A percentile compares a stretch with the other conserved stretches of the same genome.
Evolutionary conservation across 2,797 vertebrate species (phyloP).

Genomic region (Acipenser oxyrinchus): DNA sequence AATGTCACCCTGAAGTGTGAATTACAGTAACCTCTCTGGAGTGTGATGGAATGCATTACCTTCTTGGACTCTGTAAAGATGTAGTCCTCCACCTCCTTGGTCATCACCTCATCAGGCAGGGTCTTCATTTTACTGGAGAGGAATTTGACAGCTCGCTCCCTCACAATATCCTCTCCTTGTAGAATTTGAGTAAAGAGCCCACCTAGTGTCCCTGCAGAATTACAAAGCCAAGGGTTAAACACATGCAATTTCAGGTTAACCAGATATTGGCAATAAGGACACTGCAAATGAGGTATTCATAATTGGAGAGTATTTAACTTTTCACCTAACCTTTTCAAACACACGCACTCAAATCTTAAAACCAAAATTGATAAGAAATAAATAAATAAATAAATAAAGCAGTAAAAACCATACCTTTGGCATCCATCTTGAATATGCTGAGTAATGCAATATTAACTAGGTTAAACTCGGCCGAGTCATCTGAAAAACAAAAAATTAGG

Average conservation of each 20-base stretch:
- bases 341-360: background rate
- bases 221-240: background rate
- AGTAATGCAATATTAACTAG: slow-evolving; percentile 89
- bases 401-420: slow-evolving; percentile 68
- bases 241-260: background rate
- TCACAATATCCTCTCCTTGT: slow-evolving; percentile 92
- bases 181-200: slow-evolving; percentile 95
- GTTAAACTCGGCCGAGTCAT: slow-evolving; percentile 95
- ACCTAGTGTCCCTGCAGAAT: slow-evolving; percentile 77
- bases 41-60: slow-evolving; percentile 42
- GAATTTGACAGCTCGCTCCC: slow-evolving; percentile 93
- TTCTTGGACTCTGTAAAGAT: slow-evolving; percentile 88
- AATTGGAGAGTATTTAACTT: background rate
- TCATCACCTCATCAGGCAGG: slow-evolving; percentile 84
- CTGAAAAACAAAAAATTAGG: slow-evolving; percentile 41
- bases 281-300: background rate
- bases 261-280: no score
- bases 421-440: slow-evolving; percentile 96
- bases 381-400: no score
- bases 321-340: no score
- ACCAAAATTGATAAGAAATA: background rate
- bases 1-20: no score
- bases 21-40: no score
- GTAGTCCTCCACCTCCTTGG: slow-evolving; percentile 91
- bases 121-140: slow-evolving; percentile 85